Evolutionary conservation across 2,888 invertebrate genomes (phyloP), one percentile per base, ranked within the genome.

Genomic region (Parnassius glacialis): DNA sequence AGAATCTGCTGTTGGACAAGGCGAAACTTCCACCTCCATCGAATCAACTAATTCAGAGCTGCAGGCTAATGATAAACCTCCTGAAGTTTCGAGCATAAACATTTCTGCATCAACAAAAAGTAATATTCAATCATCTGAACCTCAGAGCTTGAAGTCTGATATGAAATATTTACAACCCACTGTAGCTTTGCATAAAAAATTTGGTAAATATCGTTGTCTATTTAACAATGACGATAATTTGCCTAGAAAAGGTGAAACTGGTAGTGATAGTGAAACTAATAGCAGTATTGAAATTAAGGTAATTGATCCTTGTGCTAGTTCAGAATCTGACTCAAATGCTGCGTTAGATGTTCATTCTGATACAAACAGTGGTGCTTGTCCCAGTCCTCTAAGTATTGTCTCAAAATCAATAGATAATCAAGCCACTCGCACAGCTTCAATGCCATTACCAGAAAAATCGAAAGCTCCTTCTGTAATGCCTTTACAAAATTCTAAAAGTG

Each of bases 131-230:
- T 66, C 74, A 57, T 68, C 80, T 56, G 74, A 71, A 59, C 50
- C 66, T 45, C 64, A 72, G 16, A 64, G 68, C 45, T 68, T 69
- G 20, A 85, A 84, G 67, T 72, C 80, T 57, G 74, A 72, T 64
- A 78, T 74, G 70, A 74, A 67, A 20, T 63, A 64, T 57, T 57
- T 63, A 54, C 85, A 85, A 66, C 68, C 81, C 55, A 82, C 89
- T 69, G 82, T 90, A 69, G 86, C 84, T 60, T 72, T 86, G 61
- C 93, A 92, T 74, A 93, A 93, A 71, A 93, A 93, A 72, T 93
- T 93, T 73, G 93, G 93, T 51, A 93, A 93, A 79, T 93, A 92
- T 72, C 81, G 92, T 45, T 92, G 91, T 72, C 75, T 93, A 16
- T 84, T 91, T 65, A 87, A 85, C 67, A 89, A 76, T 78, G 90